Evolutionary conservation across 2,888 invertebrate species (phyloP).

Genomic region (Eristalinus sepulchralis): DNA sequence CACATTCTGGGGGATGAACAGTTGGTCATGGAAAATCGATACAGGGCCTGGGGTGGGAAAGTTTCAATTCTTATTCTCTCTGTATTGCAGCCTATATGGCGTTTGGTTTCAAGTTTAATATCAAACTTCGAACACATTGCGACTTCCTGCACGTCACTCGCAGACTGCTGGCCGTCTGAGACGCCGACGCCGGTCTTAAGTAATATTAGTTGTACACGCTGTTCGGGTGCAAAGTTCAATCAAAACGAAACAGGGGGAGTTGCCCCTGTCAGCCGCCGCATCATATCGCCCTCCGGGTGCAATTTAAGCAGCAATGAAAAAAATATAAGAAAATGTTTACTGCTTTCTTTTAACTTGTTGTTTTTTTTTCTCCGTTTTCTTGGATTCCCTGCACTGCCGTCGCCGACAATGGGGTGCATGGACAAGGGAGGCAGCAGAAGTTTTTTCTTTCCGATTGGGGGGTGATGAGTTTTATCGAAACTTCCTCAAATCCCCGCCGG

Average conservation of each 20-base stretch:
- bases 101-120: slow-evolving; percentile 68
- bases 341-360: slow-evolving; percentile 13
- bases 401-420: neutral
- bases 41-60: neutral
- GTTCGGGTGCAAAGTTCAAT: slow-evolving; percentile 10
- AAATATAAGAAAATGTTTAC: slow-evolving; percentile 44
- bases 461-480: slow-evolving; percentile 67
- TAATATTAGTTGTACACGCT: slow-evolving; percentile 57
- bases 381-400: neutral
- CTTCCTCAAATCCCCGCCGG: slow-evolving; percentile 20
- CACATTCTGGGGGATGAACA: neutral
- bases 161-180: slow-evolving; percentile 29
- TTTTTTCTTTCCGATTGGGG: slow-evolving; percentile 5
- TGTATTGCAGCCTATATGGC: slow-evolving; percentile 50
- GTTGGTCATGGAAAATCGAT: neutral
- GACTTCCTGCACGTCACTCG: slow-evolving; percentile 38
- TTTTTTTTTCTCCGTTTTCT: neutral
- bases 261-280: slow-evolving; percentile 5
- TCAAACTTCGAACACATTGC: slow-evolving; percentile 49
- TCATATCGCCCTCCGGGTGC: slow-evolving; percentile 51
- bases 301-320: slow-evolving; percentile 55
- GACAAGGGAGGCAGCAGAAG: neutral
- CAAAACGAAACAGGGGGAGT: slow-evolving; percentile 2
- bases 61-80: slow-evolving; percentile 22
- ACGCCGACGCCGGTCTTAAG: slow-evolving; percentile 28